Conservation (phyloP, 2,888 invertebrate species). For the Ptychoptera contaminata region DNA sequence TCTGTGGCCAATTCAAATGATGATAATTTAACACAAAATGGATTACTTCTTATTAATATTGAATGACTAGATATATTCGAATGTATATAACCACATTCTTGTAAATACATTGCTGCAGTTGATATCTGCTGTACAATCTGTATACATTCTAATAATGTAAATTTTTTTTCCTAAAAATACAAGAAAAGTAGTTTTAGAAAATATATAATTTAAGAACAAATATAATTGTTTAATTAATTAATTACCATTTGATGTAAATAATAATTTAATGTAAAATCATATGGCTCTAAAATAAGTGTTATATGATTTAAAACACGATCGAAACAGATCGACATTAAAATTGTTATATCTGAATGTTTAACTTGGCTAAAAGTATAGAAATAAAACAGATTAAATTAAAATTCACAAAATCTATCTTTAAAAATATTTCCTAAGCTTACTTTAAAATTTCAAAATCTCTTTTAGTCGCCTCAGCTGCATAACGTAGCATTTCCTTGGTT, state of each 20-base stretch:
- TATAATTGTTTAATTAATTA: constrained; percentile 1
- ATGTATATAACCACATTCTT: constrained; percentile 35
- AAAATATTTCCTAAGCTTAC: constrained; percentile 3
- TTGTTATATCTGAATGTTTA: constrained; percentile 36
- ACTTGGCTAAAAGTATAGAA: constrained; percentile 29
- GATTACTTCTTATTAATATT: constrained; percentile 24
- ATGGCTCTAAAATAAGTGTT: constrained; percentile 35
- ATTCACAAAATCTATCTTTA: neutral
- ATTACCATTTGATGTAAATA: constrained; percentile 34
- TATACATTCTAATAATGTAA: constrained; percentile 23
- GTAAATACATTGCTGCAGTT: constrained; percentile 33
- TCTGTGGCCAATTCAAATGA: constrained; percentile 25
- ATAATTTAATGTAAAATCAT: constrained; percentile 31
- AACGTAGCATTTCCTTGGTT: neutral
- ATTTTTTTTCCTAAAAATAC: constrained; percentile 26
- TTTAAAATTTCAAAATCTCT: constrained; percentile 11
- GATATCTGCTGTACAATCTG: constrained; percentile 29
- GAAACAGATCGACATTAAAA: constrained; percentile 35
- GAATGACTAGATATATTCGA: constrained; percentile 31
- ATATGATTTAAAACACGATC: constrained; percentile 27
- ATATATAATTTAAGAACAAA: constrained; percentile 1
- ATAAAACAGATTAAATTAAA: neutral
- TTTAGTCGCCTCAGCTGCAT: constrained; percentile 9
- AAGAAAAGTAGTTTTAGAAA: too few relatives aligned
- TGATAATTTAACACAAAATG: constrained; percentile 30